Evolutionary conservation across 1,140 invertebrate species (phyloP), one percentile per base, ranked within the genome.

Genomic region (Chironomus striatipennis): DNA sequence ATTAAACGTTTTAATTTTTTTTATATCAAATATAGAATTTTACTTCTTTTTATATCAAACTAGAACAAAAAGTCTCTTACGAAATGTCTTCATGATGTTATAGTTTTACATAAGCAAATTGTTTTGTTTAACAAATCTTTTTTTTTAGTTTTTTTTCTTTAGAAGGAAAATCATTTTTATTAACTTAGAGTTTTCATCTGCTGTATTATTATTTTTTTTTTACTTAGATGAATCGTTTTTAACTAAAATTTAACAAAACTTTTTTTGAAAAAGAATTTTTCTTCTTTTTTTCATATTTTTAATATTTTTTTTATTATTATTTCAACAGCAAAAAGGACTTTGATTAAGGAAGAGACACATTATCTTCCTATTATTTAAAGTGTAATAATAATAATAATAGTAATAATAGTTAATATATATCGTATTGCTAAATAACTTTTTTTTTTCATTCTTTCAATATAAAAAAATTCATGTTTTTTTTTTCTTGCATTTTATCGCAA

Each of bases 21-120:
- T 57, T 57, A 57, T 57, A 57, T 57, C 47, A 57, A 57, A 57
- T 57, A 57, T 57, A 57, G 12, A 57, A n/a, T n/a, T 57, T 57
- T 57, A 57, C 12, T 57, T 47, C 47, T 57, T 57, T 57, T n/a
- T 57, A 57, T 57, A 34, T n/a, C 47, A 57, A 57, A 57, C 47
- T 57, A 57, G 47, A 57, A 57, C 47, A 57, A 57, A 57, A 57
- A 57, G 47, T 57, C 47, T 57, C 47, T 57, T 57, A 57, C 9
- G 47, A 57, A 57, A 57, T 57, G 47, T 57, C 47, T 57, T 57
- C 47, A 57, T 57, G 47, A 57, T 57, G 47, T 15, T 57, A 15
- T 57, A 57, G 47, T 12, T 57, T 57, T n/a, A 57, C 47, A 57
- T 57, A 57, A 57, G n/a, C 47, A 15, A 57, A 57, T n/a, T 57